Evolutionary conservation across 1,140 invertebrate genomes (phyloP).

Genomic region (Sarcophaga bullata): DNA sequence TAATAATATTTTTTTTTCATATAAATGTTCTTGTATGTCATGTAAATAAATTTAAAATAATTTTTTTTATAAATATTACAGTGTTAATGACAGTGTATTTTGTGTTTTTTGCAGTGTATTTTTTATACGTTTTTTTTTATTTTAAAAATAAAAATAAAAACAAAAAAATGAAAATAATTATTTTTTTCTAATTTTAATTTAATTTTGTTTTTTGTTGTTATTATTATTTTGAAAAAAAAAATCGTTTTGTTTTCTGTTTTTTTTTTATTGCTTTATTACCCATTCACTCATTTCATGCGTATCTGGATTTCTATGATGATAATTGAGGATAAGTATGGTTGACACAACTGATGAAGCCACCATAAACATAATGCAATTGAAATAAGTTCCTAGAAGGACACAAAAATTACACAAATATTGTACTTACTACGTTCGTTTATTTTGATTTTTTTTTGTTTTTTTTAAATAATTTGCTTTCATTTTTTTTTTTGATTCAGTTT

Average conservation of each 20-base stretch:
- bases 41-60: not conserved
- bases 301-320: conserved; percentile 97
- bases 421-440: conserved; percentile 41
- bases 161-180: not conserved
- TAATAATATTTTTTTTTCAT: no score
- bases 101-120: conserved; percentile 12
- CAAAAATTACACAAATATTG: conserved; percentile 65
- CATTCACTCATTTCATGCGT: conserved; percentile 98
- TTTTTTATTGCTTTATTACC: conserved; percentile 75
- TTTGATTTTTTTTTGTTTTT: not conserved
- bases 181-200: not conserved
- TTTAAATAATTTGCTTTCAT: conserved; percentile 4
- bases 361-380: conserved; percentile 99
- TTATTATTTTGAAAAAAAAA: conserved; percentile 29
- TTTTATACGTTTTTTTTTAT: not conserved
- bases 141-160: conserved; percentile 4
- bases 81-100: not conserved
- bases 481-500: not conserved
- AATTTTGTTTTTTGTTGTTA: conserved; percentile 14
- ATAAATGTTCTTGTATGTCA: not conserved
- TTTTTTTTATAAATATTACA: not conserved
- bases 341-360: conserved; percentile 98
- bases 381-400: conserved; percentile 85
- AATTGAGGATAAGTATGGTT: conserved; percentile 98
- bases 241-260: no score